These are phyloP conservation scores for Bradypodion pumilum DNA, from an alignment of 2,797 vertebrate species.

Conservation along the genomic window DNA sequence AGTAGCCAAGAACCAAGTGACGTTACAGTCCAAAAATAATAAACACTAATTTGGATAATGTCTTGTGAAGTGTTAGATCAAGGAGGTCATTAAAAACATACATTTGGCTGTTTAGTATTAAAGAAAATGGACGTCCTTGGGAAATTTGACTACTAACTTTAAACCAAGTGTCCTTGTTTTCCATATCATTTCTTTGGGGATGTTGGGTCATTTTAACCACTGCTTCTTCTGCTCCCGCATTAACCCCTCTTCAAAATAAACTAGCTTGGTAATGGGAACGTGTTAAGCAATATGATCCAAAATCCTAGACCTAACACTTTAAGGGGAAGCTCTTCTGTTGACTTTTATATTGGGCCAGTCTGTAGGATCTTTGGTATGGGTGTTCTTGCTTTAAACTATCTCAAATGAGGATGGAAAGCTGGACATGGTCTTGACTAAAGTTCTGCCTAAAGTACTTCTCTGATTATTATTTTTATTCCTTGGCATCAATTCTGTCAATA, in stretches of 20 bases:
- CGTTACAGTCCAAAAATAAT: slow-evolving; percentile 86
- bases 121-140: slow-evolving; percentile 98
- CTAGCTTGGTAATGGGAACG: slow-evolving; percentile 82
- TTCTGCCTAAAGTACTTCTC: slow-evolving; percentile 16
- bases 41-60: slow-evolving; percentile 79
- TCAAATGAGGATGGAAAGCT: slow-evolving; percentile 67
- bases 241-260: slow-evolving; percentile 83
- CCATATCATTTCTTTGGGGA: slow-evolving; percentile 86
- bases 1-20: slow-evolving; percentile 99
- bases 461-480: slow-evolving; percentile 28
- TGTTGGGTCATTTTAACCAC: slow-evolving; percentile 86
- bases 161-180: slow-evolving; percentile 89
- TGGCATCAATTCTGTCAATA: slow-evolving; percentile 52
- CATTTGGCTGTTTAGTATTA: slow-evolving; percentile 85
- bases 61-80: slow-evolving; percentile 80
- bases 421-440: slow-evolving; percentile 58
- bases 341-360: slow-evolving; percentile 42
- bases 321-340: slow-evolving; percentile 50
- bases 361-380: slow-evolving; percentile 61
- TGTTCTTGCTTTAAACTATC: slow-evolving; percentile 70
- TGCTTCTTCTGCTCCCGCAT: slow-evolving; percentile 85
- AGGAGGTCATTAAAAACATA: slow-evolving; percentile 83
- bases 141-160: slow-evolving; percentile 99
- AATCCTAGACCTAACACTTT: slow-evolving; percentile 89
- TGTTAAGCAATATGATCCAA: slow-evolving; percentile 77